A percentile compares a stretch with the other conserved stretches of the same genome.
These are phyloP conservation scores for Cantharis flavilabris DNA, from an alignment of 2,888 invertebrate species.

Conservation along the genomic window DNA sequence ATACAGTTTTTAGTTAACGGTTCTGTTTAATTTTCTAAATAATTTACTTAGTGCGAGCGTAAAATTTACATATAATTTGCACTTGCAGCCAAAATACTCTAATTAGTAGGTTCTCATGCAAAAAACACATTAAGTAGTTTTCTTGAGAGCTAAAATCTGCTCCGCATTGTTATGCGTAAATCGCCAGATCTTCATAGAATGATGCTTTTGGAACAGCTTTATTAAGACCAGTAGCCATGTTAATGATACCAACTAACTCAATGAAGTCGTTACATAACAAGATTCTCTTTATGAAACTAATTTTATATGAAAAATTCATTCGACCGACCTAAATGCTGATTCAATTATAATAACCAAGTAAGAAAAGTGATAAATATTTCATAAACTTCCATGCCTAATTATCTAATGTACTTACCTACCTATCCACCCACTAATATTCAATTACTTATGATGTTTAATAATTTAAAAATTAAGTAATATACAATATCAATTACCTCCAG, in stretches of 20 bases:
- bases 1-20: not conserved
- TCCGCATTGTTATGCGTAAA: not conserved
- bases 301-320: not conserved
- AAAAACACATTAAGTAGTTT: not conserved
- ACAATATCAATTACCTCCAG: not conserved
- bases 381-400: not conserved
- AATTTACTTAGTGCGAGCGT: not conserved
- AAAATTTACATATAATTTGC: constrained; percentile 2
- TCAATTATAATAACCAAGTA: not conserved
- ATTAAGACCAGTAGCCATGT: constrained; percentile 6
- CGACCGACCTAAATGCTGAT: not conserved
- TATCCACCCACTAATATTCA: not conserved
- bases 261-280: not conserved
- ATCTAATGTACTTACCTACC: not conserved
- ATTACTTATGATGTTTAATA: not conserved
- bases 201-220: constrained; percentile 2
- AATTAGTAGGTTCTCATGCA: constrained; percentile 1
- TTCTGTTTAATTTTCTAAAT: not conserved
- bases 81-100: not conserved
- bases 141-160: not conserved
- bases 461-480: not conserved
- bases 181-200: not conserved
- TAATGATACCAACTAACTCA: constrained; percentile 5
- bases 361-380: not conserved
- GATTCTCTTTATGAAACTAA: not conserved